Percentiles rank a stretch among this genome's conserved stretches.
Conservation (phyloP, 2,888 invertebrate species). For the Agrochola lota region DNA sequence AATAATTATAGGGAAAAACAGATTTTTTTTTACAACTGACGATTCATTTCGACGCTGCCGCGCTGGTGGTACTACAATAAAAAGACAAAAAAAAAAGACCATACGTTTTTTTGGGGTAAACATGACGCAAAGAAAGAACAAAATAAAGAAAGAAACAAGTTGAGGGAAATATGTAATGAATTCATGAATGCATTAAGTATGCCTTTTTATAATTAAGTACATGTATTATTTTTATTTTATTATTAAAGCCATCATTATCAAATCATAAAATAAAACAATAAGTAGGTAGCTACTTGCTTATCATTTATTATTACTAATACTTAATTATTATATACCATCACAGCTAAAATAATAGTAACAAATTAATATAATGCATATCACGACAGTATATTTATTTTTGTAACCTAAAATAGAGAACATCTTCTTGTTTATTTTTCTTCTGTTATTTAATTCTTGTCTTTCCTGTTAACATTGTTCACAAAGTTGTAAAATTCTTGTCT, state of each 20-base stretch:
- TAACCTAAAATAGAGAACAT: not conserved
- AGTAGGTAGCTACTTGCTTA: not conserved
- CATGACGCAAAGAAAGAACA: no score
- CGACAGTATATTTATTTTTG: not conserved
- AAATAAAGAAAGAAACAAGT: no score
- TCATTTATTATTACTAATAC: not conserved
- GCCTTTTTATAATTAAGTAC: not conserved
- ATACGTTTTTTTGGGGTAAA: no score
- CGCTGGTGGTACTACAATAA: no score
- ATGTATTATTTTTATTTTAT: not conserved
- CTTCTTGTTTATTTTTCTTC: not conserved
- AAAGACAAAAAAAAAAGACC: no score
- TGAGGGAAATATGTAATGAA: no score
- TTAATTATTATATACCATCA: not conserved
- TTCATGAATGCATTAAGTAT: no score
- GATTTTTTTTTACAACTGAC: no score
- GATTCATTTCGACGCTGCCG: no score
- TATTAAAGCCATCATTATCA: not conserved
- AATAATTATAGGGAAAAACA: no score
- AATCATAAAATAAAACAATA: conserved; percentile 3
- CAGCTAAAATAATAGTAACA: not conserved
- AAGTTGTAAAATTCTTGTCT: not conserved
- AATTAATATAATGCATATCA: not conserved
- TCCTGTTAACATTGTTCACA: not conserved
- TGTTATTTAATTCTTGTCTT: not conserved